These are phyloP conservation scores for Agrochola litura DNA, from an alignment of 2,888 invertebrate genomes.

Conservation along the genomic window DNA sequence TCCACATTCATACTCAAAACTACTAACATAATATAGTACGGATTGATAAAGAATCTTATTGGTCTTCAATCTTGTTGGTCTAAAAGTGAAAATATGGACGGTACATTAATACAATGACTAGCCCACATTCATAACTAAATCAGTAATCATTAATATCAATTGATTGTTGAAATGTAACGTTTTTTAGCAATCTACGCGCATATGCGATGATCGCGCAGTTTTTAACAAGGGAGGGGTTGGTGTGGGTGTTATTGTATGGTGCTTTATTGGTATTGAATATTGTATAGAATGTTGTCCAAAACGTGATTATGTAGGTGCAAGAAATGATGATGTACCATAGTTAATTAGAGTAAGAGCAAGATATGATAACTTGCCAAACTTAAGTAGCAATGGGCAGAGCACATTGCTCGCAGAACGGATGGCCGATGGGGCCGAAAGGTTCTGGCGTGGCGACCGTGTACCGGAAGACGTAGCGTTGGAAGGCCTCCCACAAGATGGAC, in stretches of 20 bases:
- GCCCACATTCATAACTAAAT: conserved; percentile 58
- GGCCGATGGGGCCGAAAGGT: no score
- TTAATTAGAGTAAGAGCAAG: not conserved
- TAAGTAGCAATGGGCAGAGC: no score
- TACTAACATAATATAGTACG: no score
- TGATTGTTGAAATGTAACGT: conserved; percentile 45
- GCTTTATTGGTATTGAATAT: conserved; percentile 35
- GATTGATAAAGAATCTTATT: no score
- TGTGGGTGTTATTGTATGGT: not conserved
- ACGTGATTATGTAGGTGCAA: not conserved
- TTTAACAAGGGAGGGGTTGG: conserved; percentile 32
- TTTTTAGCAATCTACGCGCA: conserved; percentile 64
- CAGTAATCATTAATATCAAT: conserved; percentile 70
- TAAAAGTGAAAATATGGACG: not conserved
- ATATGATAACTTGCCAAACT: not conserved
- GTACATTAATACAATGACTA: conserved; percentile 58
- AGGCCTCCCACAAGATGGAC: no score
- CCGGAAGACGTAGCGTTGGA: no score
- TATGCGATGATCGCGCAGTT: conserved; percentile 58
- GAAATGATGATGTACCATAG: not conserved
- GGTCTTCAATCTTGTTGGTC: no score
- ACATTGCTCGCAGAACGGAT: no score
- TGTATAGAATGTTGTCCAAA: not conserved
- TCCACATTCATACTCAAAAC: no score
- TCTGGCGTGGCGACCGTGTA: no score